A percentile compares a stretch with the other conserved stretches of the same genome.
phyloP scores from a whole-genome alignment of 2,888 invertebrate species.

The Aproaerema taeniolella region DNA sequence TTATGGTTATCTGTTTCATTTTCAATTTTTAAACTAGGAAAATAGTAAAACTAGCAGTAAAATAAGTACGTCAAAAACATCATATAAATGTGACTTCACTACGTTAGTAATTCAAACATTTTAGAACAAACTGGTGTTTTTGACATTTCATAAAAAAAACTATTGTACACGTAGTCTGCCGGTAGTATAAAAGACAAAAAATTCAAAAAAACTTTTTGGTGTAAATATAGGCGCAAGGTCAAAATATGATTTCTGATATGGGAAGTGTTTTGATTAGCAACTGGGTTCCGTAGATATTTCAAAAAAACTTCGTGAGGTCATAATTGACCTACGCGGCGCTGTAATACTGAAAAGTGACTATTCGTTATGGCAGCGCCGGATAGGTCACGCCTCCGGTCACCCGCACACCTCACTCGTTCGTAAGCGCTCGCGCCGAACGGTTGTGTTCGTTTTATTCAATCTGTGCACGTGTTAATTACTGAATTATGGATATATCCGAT shows the following conservation, averaged over 20 bases:
- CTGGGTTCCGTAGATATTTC: conserved; percentile 4
- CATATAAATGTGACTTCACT: no score
- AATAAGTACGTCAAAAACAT: no score
- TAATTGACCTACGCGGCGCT: conserved; percentile 15
- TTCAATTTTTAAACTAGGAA: no score
- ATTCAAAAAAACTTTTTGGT: no score
- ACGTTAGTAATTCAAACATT: no score
- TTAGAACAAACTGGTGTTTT: no score
- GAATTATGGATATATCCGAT: neutral
- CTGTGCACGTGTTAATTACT: neutral
- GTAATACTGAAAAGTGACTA: conserved; percentile 12
- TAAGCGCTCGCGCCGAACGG: conserved; percentile 13
- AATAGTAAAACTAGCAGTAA: no score
- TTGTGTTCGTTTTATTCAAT: conserved; percentile 11
- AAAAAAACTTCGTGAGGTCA: conserved; percentile 16
- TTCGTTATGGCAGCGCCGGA: conserved; percentile 10
- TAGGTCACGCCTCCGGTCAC: conserved; percentile 16
- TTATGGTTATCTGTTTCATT: no score
- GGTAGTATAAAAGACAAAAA: no score
- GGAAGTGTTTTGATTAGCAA: conserved; percentile 10
- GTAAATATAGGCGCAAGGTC: neutral
- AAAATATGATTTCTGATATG: no score
- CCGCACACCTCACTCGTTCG: conserved; percentile 10
- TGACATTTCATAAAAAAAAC: no score
- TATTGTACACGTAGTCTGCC: no score